Base-by-base conservation (phyloP, 2,113 vertebrate species). In the Parotia lawesii region DNA sequence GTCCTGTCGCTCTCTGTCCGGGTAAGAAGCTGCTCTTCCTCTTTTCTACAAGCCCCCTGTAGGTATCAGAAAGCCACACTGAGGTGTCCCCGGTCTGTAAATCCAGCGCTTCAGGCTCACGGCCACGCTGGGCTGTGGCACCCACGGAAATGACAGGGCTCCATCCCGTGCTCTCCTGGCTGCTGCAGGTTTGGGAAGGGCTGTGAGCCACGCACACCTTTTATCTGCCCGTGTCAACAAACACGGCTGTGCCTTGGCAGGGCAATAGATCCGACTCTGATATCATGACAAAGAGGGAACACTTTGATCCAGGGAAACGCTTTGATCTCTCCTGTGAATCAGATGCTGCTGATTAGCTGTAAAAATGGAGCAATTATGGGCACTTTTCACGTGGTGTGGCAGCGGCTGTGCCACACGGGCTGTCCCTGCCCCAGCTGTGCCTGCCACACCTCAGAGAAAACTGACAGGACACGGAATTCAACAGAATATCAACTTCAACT, bases 301-400 rank as follows among this genome's bases (percentile, higher is more conserved):
- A 5, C 93, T 95, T 96, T 93, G 95, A 96, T 95, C 57, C 33
- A 11, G 66, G 62, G 48, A 37, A 89, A 19, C 5, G 2, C 85
- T 96, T 95, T 96, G 90, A 95, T 94, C 74, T 87, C 72, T 15
- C 6, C 50, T 11, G 71, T 69, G 50, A 75, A 71, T 45, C 48
- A 91, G 91, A 93, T 94, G 85, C 60, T 89, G 58, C 25, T 72
- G 96, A 89, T 93, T 87, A 85, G 50, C 81, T 82, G 82, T 69
- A 79, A 89, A 96, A 94, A 89, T 76, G 93, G 78, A 95, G 92
- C 71, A 72, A 89, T 89, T 85, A 72, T 37, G 4, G 56, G 58
- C 21, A 33, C n/a, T 56, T 57, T 54, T 74, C 33, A 53, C 61
- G 84, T 37, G 73, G 45, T 33, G 31, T 20, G 56, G 82, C 80